Conservation (phyloP, 2,113 vertebrate genomes). For the Datnioides undecimradiatus region DNA sequence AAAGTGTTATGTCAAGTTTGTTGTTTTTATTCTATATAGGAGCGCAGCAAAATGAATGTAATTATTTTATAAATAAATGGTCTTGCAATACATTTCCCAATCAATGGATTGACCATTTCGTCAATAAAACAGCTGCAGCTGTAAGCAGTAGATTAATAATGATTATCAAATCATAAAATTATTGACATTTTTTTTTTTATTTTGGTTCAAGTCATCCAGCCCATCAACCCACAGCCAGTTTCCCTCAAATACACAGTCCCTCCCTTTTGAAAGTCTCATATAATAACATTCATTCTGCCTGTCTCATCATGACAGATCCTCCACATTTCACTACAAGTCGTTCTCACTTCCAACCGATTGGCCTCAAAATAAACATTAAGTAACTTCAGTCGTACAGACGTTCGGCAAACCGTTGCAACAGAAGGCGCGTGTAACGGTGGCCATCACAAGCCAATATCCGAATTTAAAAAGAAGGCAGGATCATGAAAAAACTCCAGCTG, state of each 20-base stretch:
- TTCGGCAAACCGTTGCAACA: conserved; percentile 31
- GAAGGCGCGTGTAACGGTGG: conserved; percentile 36
- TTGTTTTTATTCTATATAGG: not conserved
- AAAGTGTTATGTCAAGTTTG: not conserved
- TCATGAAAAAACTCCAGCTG: conserved; percentile 26
- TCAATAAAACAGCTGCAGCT: not conserved
- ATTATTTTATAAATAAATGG: not conserved
- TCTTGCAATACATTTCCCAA: not conserved
- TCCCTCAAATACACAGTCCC: conserved; percentile 13
- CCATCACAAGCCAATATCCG: conserved; percentile 52
- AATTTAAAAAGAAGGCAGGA: conserved; percentile 50
- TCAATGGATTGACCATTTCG: not conserved
- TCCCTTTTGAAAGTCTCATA: conserved; percentile 4
- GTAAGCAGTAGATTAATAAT: not conserved
- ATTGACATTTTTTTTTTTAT: conserved; percentile 32
- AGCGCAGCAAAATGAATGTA: not conserved
- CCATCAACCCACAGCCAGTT: not conserved
- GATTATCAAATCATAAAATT: conserved; percentile 14
- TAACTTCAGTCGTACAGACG: conserved; percentile 53
- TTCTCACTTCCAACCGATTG: conserved; percentile 31
- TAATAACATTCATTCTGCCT: conserved; percentile 20
- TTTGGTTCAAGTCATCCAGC: conserved; percentile 52
- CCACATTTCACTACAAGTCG: conserved; percentile 13
- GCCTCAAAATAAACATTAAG: conserved; percentile 49
- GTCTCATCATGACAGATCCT: conserved; percentile 23